Conservation (phyloP, 2,113 vertebrate species). For the Lamprotornis superbus region DNA sequence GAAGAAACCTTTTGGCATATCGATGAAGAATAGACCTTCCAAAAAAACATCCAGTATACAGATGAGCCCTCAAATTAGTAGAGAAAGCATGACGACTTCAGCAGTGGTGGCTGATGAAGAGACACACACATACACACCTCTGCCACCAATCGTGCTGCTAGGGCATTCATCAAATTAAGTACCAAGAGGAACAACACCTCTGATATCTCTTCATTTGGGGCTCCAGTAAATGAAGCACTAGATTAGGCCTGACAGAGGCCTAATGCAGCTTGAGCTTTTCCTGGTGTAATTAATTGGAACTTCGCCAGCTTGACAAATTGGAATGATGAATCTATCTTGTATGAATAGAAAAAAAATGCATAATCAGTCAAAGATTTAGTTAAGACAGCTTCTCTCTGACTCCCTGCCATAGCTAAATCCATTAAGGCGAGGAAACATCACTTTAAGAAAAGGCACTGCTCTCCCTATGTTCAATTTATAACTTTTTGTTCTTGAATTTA, state of each 20-base stretch:
- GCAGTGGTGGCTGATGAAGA: constrained; percentile 80
- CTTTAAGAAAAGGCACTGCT: constrained; percentile 76
- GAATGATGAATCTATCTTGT: constrained; percentile 99
- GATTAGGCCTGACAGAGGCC: constrained; percentile 90
- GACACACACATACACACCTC: constrained; percentile 76
- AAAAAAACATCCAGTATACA: constrained; percentile 79
- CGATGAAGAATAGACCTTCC: constrained; percentile 79
- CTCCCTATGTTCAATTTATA: constrained; percentile 86
- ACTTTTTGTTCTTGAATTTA: constrained; percentile 87
- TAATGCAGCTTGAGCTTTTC: constrained; percentile 84
- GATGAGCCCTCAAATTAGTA: constrained; percentile 93
- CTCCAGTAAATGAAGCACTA: constrained; percentile 94
- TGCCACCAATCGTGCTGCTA: constrained; percentile 78
- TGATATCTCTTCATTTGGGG: constrained; percentile 96
- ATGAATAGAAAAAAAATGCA: constrained; percentile 97
- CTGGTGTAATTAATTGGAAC: constrained; percentile 98
- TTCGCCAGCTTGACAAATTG: constrained; percentile 99
- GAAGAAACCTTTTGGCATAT: constrained; percentile 54
- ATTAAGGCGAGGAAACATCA: constrained; percentile 86
- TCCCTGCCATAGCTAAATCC: constrained; percentile 84
- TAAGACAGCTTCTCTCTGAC: constrained; percentile 86
- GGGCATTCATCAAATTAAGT: constrained; percentile 99
- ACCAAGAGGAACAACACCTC: constrained; percentile 87
- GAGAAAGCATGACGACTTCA: constrained; percentile 70
- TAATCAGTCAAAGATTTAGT: constrained; percentile 99